phyloP scores from a whole-genome alignment of 2,113 vertebrate genomes.

The Prionailurus viverrinus region DNA sequence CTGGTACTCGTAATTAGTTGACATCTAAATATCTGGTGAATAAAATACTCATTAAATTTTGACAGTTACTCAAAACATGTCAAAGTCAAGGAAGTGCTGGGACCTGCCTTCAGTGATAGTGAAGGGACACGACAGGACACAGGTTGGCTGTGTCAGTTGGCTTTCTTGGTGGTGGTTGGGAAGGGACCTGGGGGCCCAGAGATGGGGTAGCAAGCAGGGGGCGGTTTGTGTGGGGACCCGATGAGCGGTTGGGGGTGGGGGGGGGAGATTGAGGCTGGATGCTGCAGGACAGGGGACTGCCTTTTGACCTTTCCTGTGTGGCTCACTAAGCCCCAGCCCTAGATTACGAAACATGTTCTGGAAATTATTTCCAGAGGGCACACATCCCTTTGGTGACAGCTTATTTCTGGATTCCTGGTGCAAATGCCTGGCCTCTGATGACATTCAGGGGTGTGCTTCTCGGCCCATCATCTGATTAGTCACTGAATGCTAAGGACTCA shows the following conservation, averaged over 20 bases:
- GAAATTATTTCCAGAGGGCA: slow-evolving; percentile 84
- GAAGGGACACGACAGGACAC: not conserved
- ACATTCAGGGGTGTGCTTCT: slow-evolving; percentile 86
- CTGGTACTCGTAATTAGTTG: not conserved
- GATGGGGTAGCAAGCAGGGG: not conserved
- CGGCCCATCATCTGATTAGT: slow-evolving; percentile 86
- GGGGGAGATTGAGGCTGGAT: not conserved
- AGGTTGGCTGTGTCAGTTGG: rapidly evolving
- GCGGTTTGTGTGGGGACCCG: rapidly evolving
- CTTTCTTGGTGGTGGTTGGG: not conserved
- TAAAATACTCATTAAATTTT: not conserved
- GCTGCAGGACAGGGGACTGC: not conserved
- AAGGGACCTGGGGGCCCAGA: not conserved
- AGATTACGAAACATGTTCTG: slow-evolving; percentile 84
- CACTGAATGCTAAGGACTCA: slow-evolving; percentile 85
- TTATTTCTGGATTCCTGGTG: slow-evolving; percentile 74
- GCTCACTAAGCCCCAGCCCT: slow-evolving; percentile 67
- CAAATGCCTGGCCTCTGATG: slow-evolving; percentile 75
- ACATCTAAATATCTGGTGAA: not conserved
- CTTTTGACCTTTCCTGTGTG: slow-evolving; percentile 84
- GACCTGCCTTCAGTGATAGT: not conserved
- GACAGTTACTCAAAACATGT: not conserved
- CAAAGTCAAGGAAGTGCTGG: not conserved
- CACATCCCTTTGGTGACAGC: slow-evolving; percentile 72
- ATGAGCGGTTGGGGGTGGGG: not conserved